Base-by-base conservation (phyloP, 2,113 vertebrate genomes). In the Alethe castanea region DNA sequence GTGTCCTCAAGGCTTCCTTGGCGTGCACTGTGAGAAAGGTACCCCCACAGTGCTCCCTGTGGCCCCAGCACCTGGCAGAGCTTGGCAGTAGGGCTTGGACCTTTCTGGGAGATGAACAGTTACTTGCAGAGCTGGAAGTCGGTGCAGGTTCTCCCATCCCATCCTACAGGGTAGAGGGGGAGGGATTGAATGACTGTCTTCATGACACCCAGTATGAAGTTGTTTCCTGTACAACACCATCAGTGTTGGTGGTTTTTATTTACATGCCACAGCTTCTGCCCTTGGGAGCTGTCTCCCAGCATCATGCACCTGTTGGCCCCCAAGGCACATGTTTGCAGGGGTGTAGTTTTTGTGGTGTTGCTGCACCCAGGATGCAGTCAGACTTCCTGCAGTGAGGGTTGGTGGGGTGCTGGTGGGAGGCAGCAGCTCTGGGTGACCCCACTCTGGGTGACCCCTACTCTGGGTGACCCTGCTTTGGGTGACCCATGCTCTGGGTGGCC, bases 21-120 rank as follows among this genome's bases (percentile, higher is more conserved):
- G 99, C 71, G 97, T 97, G 64, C 98, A 99, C 94, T 99, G 99
- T 5, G 99, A 99, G 97, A 99, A 98, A 99, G 99, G 99, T 99
- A 98, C 84, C 66, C 6, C 4, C 45, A 31, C 1, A 1, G 48
- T 56, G 57, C 35, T 64, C 38, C 36, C n/a, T 50, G 42, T 12
- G 2, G 25, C 18, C 15, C 35, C 5, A 38, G 45, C 28, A 18
- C 5, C 22, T 45, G 64, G 38, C 5, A 36, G 29, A 3, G 65
- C 36, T 17, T 33, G 26, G 80, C 52, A 44, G 16, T 18, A 44
- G 42, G 35, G 35, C 35, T 35, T 35, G 35, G 35, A 35, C 35
- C 35, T 35, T 35, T 35, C 35, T 35, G 35, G 35, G 35, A 35
- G 26, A 35, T 36, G 45, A 54, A 35, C 8, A 19, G 16, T 48